Percentiles rank a stretch among this genome's conserved stretches.
Conservation (phyloP, 2,797 vertebrate genomes). For the Oreortyx pictus region DNA sequence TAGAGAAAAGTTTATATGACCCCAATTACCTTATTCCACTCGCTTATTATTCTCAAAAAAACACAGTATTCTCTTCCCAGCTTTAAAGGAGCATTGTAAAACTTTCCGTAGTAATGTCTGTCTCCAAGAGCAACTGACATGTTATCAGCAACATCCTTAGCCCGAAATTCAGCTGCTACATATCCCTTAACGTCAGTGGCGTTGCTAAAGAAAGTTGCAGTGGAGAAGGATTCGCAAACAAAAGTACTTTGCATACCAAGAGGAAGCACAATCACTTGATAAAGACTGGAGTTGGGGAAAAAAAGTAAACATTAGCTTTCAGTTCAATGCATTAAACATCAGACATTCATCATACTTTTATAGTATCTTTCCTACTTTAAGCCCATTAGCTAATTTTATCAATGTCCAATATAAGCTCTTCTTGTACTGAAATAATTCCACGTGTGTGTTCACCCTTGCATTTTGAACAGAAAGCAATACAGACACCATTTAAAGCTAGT, state of each 20-base stretch:
- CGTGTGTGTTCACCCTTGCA: not conserved
- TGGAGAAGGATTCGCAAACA: slow-evolving; percentile 83
- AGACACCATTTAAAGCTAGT: not conserved
- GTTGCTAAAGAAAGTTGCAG: slow-evolving; percentile 75
- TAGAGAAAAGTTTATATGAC: not conserved
- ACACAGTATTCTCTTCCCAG: slow-evolving; percentile 87
- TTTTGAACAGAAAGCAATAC: not conserved
- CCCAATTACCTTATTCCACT: slow-evolving; percentile 87
- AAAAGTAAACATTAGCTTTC: not conserved
- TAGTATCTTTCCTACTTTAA: not conserved
- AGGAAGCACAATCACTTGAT: slow-evolving; percentile 92
- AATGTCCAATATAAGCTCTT: rapidly evolving
- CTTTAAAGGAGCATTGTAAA: slow-evolving; percentile 90
- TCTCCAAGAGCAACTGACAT: slow-evolving; percentile 88
- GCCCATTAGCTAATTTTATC: not conserved
- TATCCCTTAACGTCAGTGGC: slow-evolving; percentile 75
- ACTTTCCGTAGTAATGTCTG: slow-evolving; percentile 85
- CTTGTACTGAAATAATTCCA: not conserved
- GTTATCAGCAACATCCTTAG: slow-evolving; percentile 78
- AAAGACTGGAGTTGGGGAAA: slow-evolving; percentile 82
- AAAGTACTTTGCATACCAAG: slow-evolving; percentile 82
- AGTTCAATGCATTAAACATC: not conserved
- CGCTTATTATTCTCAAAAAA: slow-evolving; percentile 87
- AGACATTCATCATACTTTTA: not conserved
- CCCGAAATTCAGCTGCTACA: slow-evolving; percentile 85